These are phyloP conservation scores for Prionailurus bengalensis DNA, from an alignment of 2,113 vertebrate genomes.

Conservation along the genomic window DNA sequence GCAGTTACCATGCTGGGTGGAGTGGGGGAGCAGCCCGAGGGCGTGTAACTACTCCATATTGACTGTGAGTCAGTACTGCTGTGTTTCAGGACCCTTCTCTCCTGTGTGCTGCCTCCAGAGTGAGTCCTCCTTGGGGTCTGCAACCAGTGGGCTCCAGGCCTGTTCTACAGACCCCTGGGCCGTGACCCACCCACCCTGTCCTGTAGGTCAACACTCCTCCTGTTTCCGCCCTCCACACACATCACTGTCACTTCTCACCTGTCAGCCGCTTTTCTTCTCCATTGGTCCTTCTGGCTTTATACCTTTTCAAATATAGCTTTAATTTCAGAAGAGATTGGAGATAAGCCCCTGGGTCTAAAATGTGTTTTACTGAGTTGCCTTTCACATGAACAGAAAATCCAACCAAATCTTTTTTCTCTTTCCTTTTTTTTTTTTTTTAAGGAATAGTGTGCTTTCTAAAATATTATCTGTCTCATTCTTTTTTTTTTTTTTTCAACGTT, in stretches of 20 bases:
- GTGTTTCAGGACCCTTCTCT: background rate
- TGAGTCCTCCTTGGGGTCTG: background rate
- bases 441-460: background rate
- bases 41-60: background rate
- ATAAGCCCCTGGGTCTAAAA: background rate
- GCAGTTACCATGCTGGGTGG: background rate
- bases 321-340: background rate
- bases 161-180: background rate
- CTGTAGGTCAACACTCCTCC: background rate
- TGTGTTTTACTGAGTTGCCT: conserved; percentile 21
- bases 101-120: background rate
- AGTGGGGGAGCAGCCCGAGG: background rate
- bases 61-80: background rate
- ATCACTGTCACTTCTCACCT: background rate
- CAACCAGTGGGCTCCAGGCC: background rate
- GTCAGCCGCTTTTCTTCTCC: background rate
- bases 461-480: background rate
- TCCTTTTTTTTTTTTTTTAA: background rate
- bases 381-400: background rate
- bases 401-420: background rate
- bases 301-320: background rate
- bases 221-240: fast-evolving
- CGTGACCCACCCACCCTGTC: background rate
- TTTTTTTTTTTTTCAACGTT: too few relatives aligned
- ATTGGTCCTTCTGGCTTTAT: background rate